phyloP scores from a whole-genome alignment of 2,797 vertebrate genomes.

The Myoxocephalus aenaeus region DNA sequence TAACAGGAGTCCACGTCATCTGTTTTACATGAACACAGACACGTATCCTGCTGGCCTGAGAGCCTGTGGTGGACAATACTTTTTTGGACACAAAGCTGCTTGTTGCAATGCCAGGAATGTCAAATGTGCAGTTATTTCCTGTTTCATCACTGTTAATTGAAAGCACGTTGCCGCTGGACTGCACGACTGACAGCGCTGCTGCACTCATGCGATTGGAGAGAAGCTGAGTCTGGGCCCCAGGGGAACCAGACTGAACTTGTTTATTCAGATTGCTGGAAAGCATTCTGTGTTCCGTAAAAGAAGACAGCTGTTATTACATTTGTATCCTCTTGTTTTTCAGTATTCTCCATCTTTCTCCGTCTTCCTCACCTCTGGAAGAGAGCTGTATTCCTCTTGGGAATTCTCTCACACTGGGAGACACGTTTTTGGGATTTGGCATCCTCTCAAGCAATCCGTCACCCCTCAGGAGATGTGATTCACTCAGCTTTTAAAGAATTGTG shows the following conservation, averaged over 20 bases:
- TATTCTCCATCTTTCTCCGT: conserved; percentile 70
- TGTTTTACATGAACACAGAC: conserved; percentile 32
- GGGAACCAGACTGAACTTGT: conserved; percentile 80
- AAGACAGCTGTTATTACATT: conserved; percentile 86
- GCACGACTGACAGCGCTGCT: conserved; percentile 68
- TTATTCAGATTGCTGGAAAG: conserved; percentile 85
- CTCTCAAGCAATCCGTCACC: conserved; percentile 23
- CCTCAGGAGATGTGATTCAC: conserved; percentile 30
- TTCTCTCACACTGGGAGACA: conserved; percentile 27
- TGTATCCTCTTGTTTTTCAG: conserved; percentile 67
- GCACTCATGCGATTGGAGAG: conserved; percentile 73
- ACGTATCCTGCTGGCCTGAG: conserved; percentile 20
- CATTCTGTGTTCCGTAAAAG: conserved; percentile 82
- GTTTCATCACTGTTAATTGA: conserved; percentile 86
- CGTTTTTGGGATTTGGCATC: conserved; percentile 41
- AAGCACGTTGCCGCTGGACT: conserved; percentile 80
- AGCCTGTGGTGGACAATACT: conserved; percentile 35
- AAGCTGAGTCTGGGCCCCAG: conserved; percentile 71
- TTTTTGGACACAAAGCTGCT: conserved; percentile 56
- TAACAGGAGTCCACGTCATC: not conserved
- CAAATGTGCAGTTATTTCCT: conserved; percentile 84
- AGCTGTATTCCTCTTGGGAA: conserved; percentile 55
- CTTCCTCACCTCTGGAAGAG: conserved; percentile 71
- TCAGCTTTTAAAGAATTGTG: conserved; percentile 33
- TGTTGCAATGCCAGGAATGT: conserved; percentile 74